Base-by-base conservation (phyloP, 1,140 invertebrate genomes). In the Drosophila funebris region DNA sequence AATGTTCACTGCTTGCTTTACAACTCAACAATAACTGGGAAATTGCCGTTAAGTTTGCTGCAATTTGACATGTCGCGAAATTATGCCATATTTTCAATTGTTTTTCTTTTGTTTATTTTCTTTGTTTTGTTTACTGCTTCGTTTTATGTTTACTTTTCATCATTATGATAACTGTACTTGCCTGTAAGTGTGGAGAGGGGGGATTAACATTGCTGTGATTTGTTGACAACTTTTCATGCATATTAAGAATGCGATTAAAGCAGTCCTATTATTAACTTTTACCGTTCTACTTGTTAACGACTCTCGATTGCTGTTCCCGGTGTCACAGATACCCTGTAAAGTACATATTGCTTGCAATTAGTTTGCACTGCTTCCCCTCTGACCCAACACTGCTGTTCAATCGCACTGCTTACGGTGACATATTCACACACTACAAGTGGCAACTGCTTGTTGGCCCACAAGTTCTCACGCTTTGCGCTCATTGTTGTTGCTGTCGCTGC, bases 141-240 rank as follows among this genome's bases (percentile, higher is more conserved):
- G 13, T 58, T 69, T 52, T 77, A 54, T 58, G 73, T 73, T 78
- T 22, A 24, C 8, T 56, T 50, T 56, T 48, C 77, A 64, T 75
- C 72, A 76, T 79, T 80, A 80, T 80, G 71, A 66, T 80, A 80
- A 81, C 78, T 37, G 77, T 63, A 60, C n/a, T 56, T 44, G 8
- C 14, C 8, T 8, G 33, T n/a, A 4, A 13, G 11, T 5, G n/a
- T 1, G 31, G 46, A 52, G 41, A 61, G 18, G 20, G 20, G 20
- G 33, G 5, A 13, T 4, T 4, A 9, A 13, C n/a, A 36, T 36
- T 36, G 33, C 33, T 18, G 18, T 11, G 9, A 31, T 41, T 27
- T 29, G 69, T 60, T 73, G 75, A 78, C 75, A 75, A 62, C 73
- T 78, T 73, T 73, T 58, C 63, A 46, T 64, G 37, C 62, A 64